phyloP scores from a whole-genome alignment of 1,140 invertebrate species.

The Psilanteris sp. region DNA sequence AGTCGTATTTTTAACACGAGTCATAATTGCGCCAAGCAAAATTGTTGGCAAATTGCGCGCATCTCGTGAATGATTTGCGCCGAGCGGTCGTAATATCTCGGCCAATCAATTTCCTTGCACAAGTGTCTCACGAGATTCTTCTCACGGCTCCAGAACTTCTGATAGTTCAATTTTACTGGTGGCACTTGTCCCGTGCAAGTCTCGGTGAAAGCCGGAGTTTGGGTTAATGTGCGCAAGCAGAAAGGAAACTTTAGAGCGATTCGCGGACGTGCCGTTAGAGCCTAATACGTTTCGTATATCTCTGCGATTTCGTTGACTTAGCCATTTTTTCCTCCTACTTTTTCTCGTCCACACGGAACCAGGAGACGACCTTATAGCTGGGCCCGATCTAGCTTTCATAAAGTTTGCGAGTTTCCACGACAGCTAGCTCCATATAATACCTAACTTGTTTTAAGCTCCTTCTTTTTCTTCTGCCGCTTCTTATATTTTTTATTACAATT shows the following conservation, averaged over 20 bases:
- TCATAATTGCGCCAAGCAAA: slow-evolving; percentile 5
- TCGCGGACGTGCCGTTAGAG: slow-evolving; percentile 71
- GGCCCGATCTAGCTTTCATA: slow-evolving; percentile 75
- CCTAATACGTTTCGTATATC: slow-evolving; percentile 76
- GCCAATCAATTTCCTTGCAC: slow-evolving; percentile 47
- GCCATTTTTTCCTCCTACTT: slow-evolving; percentile 37
- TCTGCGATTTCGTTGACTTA: slow-evolving; percentile 53
- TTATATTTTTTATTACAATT: slow-evolving; percentile 57
- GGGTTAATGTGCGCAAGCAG: slow-evolving; percentile 65
- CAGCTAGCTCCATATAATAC: slow-evolving; percentile 72
- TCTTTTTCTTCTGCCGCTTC: too few relatives aligned
- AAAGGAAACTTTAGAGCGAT: slow-evolving; percentile 70
- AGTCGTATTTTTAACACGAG: background rate
- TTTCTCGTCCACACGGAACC: slow-evolving; percentile 1
- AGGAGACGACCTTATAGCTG: slow-evolving; percentile 44
- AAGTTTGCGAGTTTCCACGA: slow-evolving; percentile 73
- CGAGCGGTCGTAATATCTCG: slow-evolving; percentile 20
- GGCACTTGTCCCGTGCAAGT: slow-evolving; percentile 51
- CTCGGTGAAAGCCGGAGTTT: slow-evolving; percentile 45
- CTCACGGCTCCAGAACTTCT: slow-evolving; percentile 71
- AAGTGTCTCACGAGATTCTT: slow-evolving; percentile 64
- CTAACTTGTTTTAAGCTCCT: slow-evolving; percentile 46
- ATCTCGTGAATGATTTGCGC: slow-evolving; percentile 20
- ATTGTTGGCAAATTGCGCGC: slow-evolving; percentile 18
- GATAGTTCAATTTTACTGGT: slow-evolving; percentile 73